phyloP scores from a whole-genome alignment of 2,797 vertebrate species.

The Eutrigla gurnardus region DNA sequence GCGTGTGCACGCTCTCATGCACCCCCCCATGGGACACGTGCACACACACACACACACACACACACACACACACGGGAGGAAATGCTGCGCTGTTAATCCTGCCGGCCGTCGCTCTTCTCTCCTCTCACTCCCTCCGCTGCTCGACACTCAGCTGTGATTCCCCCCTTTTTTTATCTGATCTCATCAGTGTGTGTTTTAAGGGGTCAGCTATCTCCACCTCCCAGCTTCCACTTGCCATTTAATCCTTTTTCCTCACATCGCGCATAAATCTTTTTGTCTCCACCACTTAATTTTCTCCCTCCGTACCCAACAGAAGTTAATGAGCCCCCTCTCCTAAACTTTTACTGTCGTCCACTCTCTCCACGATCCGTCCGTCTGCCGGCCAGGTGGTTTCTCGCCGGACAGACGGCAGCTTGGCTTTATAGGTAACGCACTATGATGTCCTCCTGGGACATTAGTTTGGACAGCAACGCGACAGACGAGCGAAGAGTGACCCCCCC shows the following conservation, averaged over 20 bases:
- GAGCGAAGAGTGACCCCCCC: slow-evolving; percentile 45
- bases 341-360: slow-evolving; percentile 21
- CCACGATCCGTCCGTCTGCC: slow-evolving; percentile 3
- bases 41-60: slow-evolving; percentile 1
- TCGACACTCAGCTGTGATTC: slow-evolving; percentile 43
- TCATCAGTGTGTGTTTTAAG: slow-evolving; percentile 61
- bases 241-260: slow-evolving; percentile 37
- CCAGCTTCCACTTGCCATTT: slow-evolving; percentile 29
- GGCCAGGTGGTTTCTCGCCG: slow-evolving; percentile 43
- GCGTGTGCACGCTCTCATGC: slow-evolving; percentile 12
- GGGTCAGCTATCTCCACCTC: slow-evolving; percentile 55
- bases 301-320: slow-evolving; percentile 21
- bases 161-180: slow-evolving; percentile 52
- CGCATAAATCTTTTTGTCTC: slow-evolving; percentile 42
- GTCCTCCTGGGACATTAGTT: slow-evolving; percentile 55
- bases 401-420: slow-evolving; percentile 49
- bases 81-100: slow-evolving; percentile 62
- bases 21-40: background rate
- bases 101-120: slow-evolving; percentile 40
- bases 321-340: slow-evolving; percentile 13
- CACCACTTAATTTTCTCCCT: slow-evolving; percentile 34
- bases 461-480: slow-evolving; percentile 55
- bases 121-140: slow-evolving; percentile 47
- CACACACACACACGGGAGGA: slow-evolving; percentile 21
- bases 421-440: slow-evolving; percentile 50